Evolutionary conservation across 2,113 vertebrate species (phyloP), one percentile per base, ranked within the genome.

Genomic region (Bolborhynchus lineola): DNA sequence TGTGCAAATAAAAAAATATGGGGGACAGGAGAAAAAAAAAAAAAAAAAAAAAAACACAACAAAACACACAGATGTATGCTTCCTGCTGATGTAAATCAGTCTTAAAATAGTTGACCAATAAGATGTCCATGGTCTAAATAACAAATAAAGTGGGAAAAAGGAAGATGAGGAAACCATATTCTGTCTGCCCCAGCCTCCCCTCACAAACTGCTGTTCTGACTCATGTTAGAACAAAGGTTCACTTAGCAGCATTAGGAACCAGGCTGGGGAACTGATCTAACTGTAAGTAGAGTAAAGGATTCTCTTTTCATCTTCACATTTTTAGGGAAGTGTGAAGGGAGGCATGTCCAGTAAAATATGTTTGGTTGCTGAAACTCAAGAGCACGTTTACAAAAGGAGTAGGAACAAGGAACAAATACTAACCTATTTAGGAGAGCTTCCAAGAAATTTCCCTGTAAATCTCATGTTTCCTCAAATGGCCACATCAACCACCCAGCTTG

Each of bases 101-200:
- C 46, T 78, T 53, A 78, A 77, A 90, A 67, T 11, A 60, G 4
- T 9, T n/a, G 47, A 46, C 28, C 49, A 74, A 50, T 72, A 39
- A 93, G 44, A 74, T 7, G 9, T 15, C 6, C 12, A 47, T 10
- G n/a, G 5, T 42, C 60, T 71, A 47, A 77, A 77, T 46, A 64
- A 23, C 8, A 85, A 39, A 28, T 33, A 28, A 47, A n/a, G 23
- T 15, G 13, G 41, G 12, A 81, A 41, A 31, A 75, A 6, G 13
- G 37, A 33, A 76, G 29, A 41, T 28, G 63, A 47, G 31, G 17
- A 59, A 81, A 46, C 12, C 16, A 6, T 21, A 29, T 29, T 0
- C 0, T 20, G 3, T 31, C 37, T 72, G 16, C 4, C 52, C 16
- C 39, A 41, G 14, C 2, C 4, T 0, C 4, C 11, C 9, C 33